Evolutionary conservation across 2,888 invertebrate species (phyloP), one percentile per base, ranked within the genome.

Genomic region (Macaria notata): DNA sequence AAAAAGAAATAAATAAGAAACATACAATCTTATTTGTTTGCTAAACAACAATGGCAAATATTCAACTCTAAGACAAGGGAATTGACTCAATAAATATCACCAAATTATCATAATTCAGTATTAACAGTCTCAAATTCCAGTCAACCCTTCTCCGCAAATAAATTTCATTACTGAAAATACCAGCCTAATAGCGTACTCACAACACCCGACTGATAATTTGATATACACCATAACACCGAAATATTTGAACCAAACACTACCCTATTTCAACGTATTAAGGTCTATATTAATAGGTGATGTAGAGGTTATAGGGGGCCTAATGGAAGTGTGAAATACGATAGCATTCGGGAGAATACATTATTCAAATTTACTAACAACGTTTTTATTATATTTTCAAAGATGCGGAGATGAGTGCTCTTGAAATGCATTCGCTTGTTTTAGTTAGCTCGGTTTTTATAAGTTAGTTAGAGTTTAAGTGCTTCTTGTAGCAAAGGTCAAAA

Each of bases 251-350:
- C 9, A 75, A 65, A 68, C 19, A 59, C 36, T 59, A 71, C 70
- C 63, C 57, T 67, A 63, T 29, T 0, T 9, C 41, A n/a, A 45
- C 45, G 48, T 30, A 41, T 66, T 53, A 65, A 54, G 50, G 47
- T 38, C 42, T 19, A 50, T 53, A 19, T 54, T 48, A 59, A 63
- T 63, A 66, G 59, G 63, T 53, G 58, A 67, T 70, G 68, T 70
- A 70, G 74, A 46, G 36, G 52, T 53, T 54, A 50, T 53, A 76
- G 77, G 74, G 75, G 62, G 72, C 72, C 82, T 85, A 86, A 86
- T 86, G 84, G 85, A 84, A 81, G 78, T 78, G 75, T 81, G 85
- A 82, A 84, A 85, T 83, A 83, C 79, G 83, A 85, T 84, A 83
- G 72, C 83, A 74, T 79, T 77, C 59, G 70, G 73, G 72, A 76